Evolutionary conservation across 2,797 vertebrate species (phyloP).

Genomic region (Peromyscus nudipes): DNA sequence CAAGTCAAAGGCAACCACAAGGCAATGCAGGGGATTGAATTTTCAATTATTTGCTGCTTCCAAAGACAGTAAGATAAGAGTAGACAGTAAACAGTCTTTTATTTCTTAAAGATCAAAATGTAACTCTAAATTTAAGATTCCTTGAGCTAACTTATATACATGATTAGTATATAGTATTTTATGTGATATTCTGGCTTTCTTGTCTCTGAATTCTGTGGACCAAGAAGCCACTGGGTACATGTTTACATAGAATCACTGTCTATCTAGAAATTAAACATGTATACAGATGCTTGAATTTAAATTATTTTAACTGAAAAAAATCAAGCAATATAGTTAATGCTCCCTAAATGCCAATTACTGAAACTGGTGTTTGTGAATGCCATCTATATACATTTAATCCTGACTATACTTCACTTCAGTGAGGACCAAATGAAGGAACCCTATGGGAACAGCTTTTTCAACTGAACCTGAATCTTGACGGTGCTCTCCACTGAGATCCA

Average conservation of each 20-base stretch:
- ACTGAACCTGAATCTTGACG: too few species aligned
- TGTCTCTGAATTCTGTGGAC: neutral
- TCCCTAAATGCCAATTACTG: neutral
- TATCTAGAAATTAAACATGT: too few species aligned
- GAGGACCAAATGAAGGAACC: neutral
- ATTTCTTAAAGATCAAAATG: neutral
- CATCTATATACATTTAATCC: neutral
- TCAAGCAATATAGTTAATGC: neutral
- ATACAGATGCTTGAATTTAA: neutral
- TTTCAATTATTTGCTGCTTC: constrained; percentile 3
- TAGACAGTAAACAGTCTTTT: neutral
- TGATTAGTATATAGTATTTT: neutral
- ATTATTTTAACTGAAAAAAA: constrained; percentile 23
- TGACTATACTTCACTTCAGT: neutral
- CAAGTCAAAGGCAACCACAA: neutral
- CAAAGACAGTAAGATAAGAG: neutral
- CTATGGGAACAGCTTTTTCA: neutral
- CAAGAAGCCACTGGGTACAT: rapidly evolving
- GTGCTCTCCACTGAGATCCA: rapidly evolving
- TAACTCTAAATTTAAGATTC: constrained; percentile 18
- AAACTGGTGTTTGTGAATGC: neutral
- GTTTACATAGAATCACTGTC: neutral
- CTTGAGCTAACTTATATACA: neutral
- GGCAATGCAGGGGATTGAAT: neutral
- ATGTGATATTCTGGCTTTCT: neutral